Base-by-base conservation (phyloP, 53 echinoderm and acorn worm genomes). In the Paelopatides confundens region DNA sequence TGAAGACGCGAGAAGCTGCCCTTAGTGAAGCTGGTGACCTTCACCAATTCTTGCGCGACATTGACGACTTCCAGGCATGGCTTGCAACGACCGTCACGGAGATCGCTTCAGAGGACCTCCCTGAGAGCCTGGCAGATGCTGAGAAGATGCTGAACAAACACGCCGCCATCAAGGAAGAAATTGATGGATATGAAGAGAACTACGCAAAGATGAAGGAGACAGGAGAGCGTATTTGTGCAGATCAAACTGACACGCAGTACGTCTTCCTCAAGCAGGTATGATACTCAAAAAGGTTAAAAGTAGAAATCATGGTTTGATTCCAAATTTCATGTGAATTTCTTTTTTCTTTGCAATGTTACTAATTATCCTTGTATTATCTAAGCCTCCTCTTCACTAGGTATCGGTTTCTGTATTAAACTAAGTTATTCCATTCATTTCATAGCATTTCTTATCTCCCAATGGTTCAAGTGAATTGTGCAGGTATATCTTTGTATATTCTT, bases 31-130 rank as follows among this genome's bases (percentile, higher is more conserved):
- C 98, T 17, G 95, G 98, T 40, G 98, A 97, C 87, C 95, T 97
- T 6, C 98, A 97, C 76, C 92, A 97, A 76, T 97, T 97, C 98
- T 74, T 97, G 91, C 94, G 98, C 69, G 98, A 97, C 77, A 89
- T 97, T 53, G 98, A 97, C 78, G 98, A 97, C 78, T 97, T 97
- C 98, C 98, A 97, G 87, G 95, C 98, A 66, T 97, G 98, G 98
- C 89, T 97, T 62, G 92, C 98, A 39, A 95, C 68, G 90, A 97
- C 98, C 51, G 92, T 96, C 87, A 97, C 98, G 24, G 92, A 95
- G 63, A 93, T 97, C 74, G 98, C 98, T 24, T 97, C 98, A 5
- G 98, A 97, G 74, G 98, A 97, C 77, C 94, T 96, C 69, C 98
- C 98, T 21, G 95, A 97, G 88, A 95, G 89, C 63, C 90, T 97